phyloP scores from a whole-genome alignment of 2,888 invertebrate genomes.

The Harpalus rubripes region DNA sequence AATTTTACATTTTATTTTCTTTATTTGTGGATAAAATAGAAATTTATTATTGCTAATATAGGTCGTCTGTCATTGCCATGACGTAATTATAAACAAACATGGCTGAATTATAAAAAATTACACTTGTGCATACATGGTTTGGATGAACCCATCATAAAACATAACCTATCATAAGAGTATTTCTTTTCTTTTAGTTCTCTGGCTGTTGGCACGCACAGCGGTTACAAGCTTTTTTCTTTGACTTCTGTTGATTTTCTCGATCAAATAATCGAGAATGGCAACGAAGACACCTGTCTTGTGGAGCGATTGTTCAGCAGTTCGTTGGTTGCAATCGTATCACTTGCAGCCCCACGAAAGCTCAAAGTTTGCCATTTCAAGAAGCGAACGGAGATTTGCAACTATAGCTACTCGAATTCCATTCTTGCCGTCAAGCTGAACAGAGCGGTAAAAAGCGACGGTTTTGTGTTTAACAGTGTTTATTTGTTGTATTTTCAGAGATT shows the following conservation, averaged over 20 bases:
- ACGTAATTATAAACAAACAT: conserved; percentile 67
- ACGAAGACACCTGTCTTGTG: conserved; percentile 93
- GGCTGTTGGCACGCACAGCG: conserved; percentile 94
- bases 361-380: conserved; percentile 99
- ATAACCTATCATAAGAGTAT: no score
- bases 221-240: conserved; percentile 93
- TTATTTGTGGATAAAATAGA: conserved; percentile 47
- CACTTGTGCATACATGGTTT: background rate
- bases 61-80: conserved; percentile 66
- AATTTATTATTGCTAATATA: conserved; percentile 62
- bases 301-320: conserved; percentile 98
- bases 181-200: conserved; percentile 84
- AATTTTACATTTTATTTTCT: conserved; percentile 5
- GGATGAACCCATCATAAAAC: background rate
- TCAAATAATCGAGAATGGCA: conserved; percentile 91
- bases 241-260: conserved; percentile 91
- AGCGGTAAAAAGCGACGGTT: conserved; percentile 81
- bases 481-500: conserved; percentile 83
- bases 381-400: conserved; percentile 98
- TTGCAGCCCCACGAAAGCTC: conserved; percentile 92
- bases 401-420: conserved; percentile 96
- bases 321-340: conserved; percentile 95
- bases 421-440: conserved; percentile 97
- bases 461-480: background rate
- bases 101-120: conserved; percentile 58